Evolutionary conservation across 2,113 vertebrate genomes (phyloP), one percentile per base, ranked within the genome.

Genomic region (Callopanchax toddi): DNA sequence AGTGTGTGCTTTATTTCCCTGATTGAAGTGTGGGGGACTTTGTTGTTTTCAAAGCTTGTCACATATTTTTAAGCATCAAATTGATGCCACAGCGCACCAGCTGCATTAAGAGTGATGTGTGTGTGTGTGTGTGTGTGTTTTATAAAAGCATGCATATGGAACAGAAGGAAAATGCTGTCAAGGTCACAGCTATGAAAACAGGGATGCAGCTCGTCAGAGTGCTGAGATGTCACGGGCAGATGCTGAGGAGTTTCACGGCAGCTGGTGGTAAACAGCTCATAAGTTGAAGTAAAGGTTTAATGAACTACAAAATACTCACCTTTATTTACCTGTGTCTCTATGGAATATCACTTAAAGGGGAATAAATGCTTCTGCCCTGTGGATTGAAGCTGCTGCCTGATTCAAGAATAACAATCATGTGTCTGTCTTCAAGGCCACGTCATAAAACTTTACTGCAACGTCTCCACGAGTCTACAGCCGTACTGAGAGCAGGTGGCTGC

Each of bases 41-140:
- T 84, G 73, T 81, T 82, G 77, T 83, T 73, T 68, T 78, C 75
- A 66, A 55, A 79, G 78, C 78, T 54, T 83, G 85, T 89, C 83
- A 88, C 67, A 78, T 56, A 56, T 80, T 85, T 84, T 69, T 65
- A 83, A 71, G 70, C 68, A 32, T 82, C 79, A 81, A 53, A 59
- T 11, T 72, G 73, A 78, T 56, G 54, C 32, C 29, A 71, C 71
- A 50, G 63, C n/a, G 18, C 67, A 56, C 22, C 70, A 55, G 44
- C 76, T 37, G 62, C 72, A 82, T 86, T 59, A 75, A 64, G 67
- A 74, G 60, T 57, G 79, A 80, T 81, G 72, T 57, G 67, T 49
- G 68, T 20, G 40, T n/a, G 40, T 43, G 17, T 43, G 29, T 4
- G 29, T n/a, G 40, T 43, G 17, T 43, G 3, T 18, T 3, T 44